A percentile compares a stretch with the other conserved stretches of the same genome.
Evolutionary conservation across 2,888 invertebrate genomes (phyloP).

Genomic region (Hanleya hanleyi): DNA sequence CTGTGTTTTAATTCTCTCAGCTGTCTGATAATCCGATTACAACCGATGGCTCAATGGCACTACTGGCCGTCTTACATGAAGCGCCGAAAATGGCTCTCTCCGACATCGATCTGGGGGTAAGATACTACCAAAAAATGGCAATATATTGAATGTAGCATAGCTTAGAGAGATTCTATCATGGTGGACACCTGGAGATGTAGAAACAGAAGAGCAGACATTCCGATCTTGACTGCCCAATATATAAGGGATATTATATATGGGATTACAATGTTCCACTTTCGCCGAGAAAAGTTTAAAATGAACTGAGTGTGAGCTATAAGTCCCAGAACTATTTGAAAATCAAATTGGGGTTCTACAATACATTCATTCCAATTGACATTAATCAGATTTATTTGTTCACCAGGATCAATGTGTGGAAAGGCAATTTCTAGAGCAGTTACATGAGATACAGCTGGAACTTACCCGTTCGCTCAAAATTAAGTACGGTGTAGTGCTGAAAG

Average conservation of each 20-base stretch:
- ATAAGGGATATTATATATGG: too few species aligned
- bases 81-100: constrained; percentile 35
- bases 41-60: constrained; percentile 45
- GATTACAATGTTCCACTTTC: too few species aligned
- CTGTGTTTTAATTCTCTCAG: constrained; percentile 37
- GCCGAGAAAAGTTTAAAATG: too few species aligned
- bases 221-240: too few species aligned
- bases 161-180: too few species aligned
- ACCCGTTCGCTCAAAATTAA: constrained; percentile 40
- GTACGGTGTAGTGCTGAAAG: constrained; percentile 51
- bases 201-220: too few species aligned
- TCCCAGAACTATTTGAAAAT: background rate
- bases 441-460: constrained; percentile 38
- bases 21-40: constrained; percentile 60
- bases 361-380: too few species aligned
- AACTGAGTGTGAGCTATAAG: too few species aligned
- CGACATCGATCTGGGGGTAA: constrained; percentile 50
- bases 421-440: constrained; percentile 45
- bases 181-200: too few species aligned
- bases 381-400: constrained; percentile 4
- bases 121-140: too few species aligned
- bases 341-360: too few species aligned
- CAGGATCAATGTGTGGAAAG: constrained; percentile 58
- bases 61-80: constrained; percentile 47
- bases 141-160: too few species aligned